phyloP scores from a whole-genome alignment of 2,113 vertebrate species.

The Thinocorus orbignyianus region DNA sequence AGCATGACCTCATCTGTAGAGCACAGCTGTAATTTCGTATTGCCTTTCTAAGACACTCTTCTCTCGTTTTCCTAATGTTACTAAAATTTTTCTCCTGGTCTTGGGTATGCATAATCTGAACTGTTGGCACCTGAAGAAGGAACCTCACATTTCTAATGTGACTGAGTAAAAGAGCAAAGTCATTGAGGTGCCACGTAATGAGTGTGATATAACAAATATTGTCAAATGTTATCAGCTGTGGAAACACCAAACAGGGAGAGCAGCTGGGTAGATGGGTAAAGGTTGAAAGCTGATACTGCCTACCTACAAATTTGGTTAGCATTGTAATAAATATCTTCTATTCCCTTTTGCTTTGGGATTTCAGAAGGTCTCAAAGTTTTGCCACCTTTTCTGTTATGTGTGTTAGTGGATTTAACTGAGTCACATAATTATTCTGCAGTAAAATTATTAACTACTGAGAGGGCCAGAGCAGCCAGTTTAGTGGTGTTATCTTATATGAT shows the following conservation, averaged over 20 bases:
- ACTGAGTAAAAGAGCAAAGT: background rate
- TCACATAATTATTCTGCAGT: background rate
- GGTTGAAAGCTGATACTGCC: background rate
- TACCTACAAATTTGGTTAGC: background rate
- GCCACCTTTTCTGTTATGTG: background rate
- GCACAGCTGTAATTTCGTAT: background rate
- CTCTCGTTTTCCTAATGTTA: background rate
- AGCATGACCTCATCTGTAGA: background rate
- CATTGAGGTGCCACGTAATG: accelerated
- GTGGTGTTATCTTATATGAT: background rate
- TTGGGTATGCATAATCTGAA: background rate
- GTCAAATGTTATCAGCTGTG: accelerated
- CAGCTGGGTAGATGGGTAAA: background rate
- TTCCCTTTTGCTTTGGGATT: background rate
- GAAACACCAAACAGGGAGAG: background rate
- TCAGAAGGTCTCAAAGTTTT: background rate
- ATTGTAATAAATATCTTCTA: background rate
- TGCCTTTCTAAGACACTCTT: background rate
- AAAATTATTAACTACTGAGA: background rate
- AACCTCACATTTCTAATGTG: background rate
- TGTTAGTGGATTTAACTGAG: background rate
- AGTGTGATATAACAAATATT: background rate
- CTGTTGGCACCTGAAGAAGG: background rate
- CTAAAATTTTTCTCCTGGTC: background rate
- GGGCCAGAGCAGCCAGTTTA: background rate